Conservation (phyloP, 2,888 invertebrate genomes). For the Heliothis peltigera region DNA sequence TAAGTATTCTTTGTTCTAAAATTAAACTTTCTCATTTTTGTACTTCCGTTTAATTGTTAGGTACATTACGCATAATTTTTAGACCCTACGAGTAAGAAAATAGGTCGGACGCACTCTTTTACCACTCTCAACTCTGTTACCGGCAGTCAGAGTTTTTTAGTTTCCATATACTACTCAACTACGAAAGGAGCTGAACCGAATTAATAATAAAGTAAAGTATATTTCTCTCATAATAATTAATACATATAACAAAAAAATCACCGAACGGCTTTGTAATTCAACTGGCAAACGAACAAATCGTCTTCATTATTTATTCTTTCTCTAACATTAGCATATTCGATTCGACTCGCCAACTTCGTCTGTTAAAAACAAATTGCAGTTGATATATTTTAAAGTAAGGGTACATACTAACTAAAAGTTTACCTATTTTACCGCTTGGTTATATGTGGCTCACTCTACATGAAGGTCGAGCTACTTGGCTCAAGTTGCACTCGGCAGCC, state of each 20-base stretch:
- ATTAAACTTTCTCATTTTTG: too few species aligned
- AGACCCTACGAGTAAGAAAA: too few species aligned
- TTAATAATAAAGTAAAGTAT: slow-evolving; percentile 1
- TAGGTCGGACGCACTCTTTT: too few species aligned
- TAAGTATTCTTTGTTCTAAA: too few species aligned
- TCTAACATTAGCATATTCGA: slow-evolving; percentile 32
- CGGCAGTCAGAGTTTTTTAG: too few species aligned
- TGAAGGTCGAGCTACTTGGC: slow-evolving; percentile 57
- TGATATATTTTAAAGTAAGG: slow-evolving; percentile 6
- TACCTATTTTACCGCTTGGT: slow-evolving; percentile 26
- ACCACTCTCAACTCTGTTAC: too few species aligned
- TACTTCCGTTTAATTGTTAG: too few species aligned
- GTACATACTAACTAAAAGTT: slow-evolving; percentile 3
- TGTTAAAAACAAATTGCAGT: slow-evolving; percentile 19
- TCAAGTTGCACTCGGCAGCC: slow-evolving; percentile 56
- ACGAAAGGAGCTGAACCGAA: not conserved
- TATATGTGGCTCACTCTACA: slow-evolving; percentile 34
- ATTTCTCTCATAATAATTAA: slow-evolving; percentile 1
- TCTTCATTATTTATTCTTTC: slow-evolving; percentile 42
- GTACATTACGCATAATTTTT: too few species aligned
- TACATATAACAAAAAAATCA: not conserved
- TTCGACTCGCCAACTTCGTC: slow-evolving; percentile 9
- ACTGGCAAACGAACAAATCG: slow-evolving; percentile 21
- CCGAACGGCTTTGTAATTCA: slow-evolving; percentile 12
- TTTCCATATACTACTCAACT: not conserved